Percentiles rank a stretch among this genome's conserved stretches.
Evolutionary conservation across 1,140 invertebrate genomes (phyloP).

Genomic region (Drosophila kikkawai): DNA sequence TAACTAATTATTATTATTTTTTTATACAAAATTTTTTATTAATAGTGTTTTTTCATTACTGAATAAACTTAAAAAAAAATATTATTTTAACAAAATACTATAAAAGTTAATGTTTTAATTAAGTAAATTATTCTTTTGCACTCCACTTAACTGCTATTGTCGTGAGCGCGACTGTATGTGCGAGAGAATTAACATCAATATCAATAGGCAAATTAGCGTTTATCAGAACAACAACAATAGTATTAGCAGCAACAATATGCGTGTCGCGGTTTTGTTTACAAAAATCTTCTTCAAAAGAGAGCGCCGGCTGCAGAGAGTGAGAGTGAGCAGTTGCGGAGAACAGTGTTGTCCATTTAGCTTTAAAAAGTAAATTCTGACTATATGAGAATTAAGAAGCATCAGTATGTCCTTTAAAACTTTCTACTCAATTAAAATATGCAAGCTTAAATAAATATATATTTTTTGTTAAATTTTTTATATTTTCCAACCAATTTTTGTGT

Average conservation of each 20-base stretch:
- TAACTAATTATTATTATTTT: too few relatives aligned
- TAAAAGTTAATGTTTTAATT: too few relatives aligned
- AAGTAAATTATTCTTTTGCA: neutral
- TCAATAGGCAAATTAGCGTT: slow-evolving; percentile 73
- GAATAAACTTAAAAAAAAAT: too few relatives aligned
- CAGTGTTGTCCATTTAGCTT: slow-evolving; percentile 27
- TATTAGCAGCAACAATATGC: slow-evolving; percentile 46
- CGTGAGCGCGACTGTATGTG: slow-evolving; percentile 13
- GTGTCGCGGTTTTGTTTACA: slow-evolving; percentile 69
- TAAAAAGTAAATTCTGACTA: neutral
- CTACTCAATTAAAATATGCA: too few relatives aligned
- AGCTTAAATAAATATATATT: too few relatives aligned
- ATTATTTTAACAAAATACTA: too few relatives aligned
- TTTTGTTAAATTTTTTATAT: too few relatives aligned
- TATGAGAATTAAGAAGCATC: neutral
- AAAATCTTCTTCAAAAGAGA: slow-evolving; percentile 58
- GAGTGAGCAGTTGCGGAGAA: slow-evolving; percentile 6
- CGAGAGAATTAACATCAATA: slow-evolving; percentile 33
- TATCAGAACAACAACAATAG: slow-evolving; percentile 57
- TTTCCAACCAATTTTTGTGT: too few relatives aligned
- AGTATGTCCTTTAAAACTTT: too few relatives aligned
- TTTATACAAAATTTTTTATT: too few relatives aligned
- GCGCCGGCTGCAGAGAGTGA: slow-evolving; percentile 32
- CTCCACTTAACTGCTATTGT: neutral
- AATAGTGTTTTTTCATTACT: too few relatives aligned